These are phyloP conservation scores for Trichosurus vulpecula DNA, from an alignment of 2,797 vertebrate species.

Conservation along the genomic window DNA sequence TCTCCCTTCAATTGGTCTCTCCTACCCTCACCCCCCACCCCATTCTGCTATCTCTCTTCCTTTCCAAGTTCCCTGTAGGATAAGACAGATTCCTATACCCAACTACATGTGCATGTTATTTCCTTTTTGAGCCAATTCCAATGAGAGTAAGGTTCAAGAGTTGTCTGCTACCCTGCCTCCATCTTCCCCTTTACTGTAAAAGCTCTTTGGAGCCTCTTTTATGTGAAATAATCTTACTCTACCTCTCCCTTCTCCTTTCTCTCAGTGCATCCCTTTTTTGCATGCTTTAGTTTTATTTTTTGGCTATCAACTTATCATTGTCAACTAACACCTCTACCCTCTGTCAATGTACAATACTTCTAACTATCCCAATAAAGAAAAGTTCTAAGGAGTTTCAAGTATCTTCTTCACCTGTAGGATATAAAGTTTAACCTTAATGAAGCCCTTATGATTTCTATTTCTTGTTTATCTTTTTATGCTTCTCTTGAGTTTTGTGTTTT, in stretches of 20 bases:
- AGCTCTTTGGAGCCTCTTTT: too few species aligned
- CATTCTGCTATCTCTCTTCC: not conserved
- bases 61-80: not conserved
- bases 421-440: not conserved
- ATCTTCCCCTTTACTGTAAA: not conserved
- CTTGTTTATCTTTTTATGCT: not conserved
- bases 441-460: not conserved
- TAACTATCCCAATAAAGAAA: too few species aligned
- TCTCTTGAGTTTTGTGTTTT: not conserved
- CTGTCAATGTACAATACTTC: too few species aligned
- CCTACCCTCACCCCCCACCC: too few species aligned
- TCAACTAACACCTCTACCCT: slow-evolving; percentile 22
- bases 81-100: not conserved
- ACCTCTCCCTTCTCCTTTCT: not conserved
- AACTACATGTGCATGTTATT: not conserved
- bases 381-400: not conserved
- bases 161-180: not conserved
- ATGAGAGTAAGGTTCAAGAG: not conserved
- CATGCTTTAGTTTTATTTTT: not conserved
- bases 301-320: not conserved
- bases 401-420: not conserved
- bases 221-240: too few species aligned
- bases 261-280: not conserved
- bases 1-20: not conserved
- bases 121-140: not conserved